phyloP scores from a whole-genome alignment of 1,140 invertebrate species.

The Melipona quadrifasciata region DNA sequence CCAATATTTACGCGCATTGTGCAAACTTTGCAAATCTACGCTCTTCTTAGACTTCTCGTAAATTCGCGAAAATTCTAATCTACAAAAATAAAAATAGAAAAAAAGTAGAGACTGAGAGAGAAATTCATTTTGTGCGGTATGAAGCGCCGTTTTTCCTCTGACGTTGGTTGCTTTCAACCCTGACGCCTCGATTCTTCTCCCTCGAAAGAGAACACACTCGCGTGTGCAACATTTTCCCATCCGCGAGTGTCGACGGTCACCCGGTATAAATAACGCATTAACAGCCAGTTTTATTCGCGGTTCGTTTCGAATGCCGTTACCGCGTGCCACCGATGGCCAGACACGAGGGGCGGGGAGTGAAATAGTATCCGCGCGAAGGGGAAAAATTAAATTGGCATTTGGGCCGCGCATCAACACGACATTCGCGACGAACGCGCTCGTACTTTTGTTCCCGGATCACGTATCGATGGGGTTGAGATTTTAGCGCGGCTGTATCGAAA shows the following conservation, averaged over 20 bases:
- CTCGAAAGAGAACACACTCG: no score
- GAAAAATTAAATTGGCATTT: constrained; percentile 51
- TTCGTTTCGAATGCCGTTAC: background rate
- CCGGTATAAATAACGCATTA: constrained; percentile 8
- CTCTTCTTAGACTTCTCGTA: no score
- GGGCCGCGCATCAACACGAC: constrained; percentile 29
- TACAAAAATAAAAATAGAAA: no score
- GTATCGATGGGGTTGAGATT: constrained; percentile 22
- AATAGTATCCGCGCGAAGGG: constrained; percentile 8
- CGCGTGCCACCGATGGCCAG: background rate
- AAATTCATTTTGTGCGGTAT: no score
- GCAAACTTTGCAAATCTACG: no score
- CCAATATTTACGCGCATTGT: no score
- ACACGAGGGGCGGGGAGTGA: background rate
- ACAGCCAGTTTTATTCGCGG: background rate
- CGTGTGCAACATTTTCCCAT: background rate
- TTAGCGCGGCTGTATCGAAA: background rate
- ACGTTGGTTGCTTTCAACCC: no score
- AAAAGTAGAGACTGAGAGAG: no score
- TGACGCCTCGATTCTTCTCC: no score
- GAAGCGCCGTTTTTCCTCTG: no score
- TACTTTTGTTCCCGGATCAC: constrained; percentile 31
- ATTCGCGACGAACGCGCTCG: constrained; percentile 13
- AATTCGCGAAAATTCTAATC: no score
- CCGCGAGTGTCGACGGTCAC: background rate